These are phyloP conservation scores for Leptinotarsa haldemani DNA, from an alignment of 2,888 invertebrate species.

Conservation along the genomic window DNA sequence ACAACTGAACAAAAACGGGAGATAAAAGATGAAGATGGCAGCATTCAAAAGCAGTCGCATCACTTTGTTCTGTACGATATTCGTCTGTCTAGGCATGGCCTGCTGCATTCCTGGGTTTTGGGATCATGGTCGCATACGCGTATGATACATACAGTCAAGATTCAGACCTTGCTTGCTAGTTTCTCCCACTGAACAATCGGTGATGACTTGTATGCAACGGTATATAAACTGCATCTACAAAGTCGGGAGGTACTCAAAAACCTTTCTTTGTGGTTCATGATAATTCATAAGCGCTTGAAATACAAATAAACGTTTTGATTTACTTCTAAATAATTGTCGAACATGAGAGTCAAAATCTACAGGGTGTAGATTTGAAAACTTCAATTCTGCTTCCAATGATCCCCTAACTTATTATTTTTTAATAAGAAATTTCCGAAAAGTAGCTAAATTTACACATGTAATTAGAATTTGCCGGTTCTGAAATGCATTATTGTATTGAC, in stretches of 20 bases:
- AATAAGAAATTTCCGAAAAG: no score
- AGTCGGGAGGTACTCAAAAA: background rate
- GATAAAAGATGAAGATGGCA: slow-evolving; percentile 32
- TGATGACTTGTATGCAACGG: background rate
- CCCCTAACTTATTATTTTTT: no score
- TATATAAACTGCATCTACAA: background rate
- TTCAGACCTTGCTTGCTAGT: slow-evolving; percentile 41
- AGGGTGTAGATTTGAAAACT: no score
- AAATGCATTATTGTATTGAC: no score
- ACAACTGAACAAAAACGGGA: slow-evolving; percentile 21
- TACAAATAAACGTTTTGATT: no score
- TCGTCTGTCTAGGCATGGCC: slow-evolving; percentile 46
- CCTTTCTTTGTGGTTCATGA: background rate
- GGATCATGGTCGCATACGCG: slow-evolving; percentile 52
- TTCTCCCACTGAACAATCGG: slow-evolving; percentile 21
- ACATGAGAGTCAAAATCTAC: no score
- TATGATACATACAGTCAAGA: slow-evolving; percentile 30
- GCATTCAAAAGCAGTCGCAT: slow-evolving; percentile 38
- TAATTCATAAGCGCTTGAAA: no score
- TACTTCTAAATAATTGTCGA: no score
- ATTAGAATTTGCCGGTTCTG: no score
- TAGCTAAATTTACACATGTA: no score
- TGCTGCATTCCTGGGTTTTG: slow-evolving; percentile 51
- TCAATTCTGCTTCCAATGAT: no score
- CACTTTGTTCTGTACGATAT: slow-evolving; percentile 33